Conservation (phyloP, 2,113 vertebrate genomes). For the Hippocampus zosterae region DNA sequence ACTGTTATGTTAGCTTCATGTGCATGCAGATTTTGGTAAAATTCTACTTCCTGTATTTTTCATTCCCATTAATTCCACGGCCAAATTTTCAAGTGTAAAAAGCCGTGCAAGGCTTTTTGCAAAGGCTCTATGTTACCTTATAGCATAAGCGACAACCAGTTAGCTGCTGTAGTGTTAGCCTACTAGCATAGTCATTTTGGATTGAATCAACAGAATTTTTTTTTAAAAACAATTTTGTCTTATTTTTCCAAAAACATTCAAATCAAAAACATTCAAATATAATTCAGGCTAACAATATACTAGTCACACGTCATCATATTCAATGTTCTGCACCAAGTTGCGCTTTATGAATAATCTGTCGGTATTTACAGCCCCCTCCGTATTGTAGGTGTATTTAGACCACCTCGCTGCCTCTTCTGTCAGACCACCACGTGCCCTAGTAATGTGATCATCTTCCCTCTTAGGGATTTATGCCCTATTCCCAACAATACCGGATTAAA, state of each 20-base stretch:
- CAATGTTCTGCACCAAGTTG: neutral
- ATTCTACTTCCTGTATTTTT: too few species aligned
- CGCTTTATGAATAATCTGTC: neutral
- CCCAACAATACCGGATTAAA: constrained; percentile 43
- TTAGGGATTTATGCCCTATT: constrained; percentile 47
- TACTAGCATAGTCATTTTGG: neutral
- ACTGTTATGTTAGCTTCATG: too few species aligned
- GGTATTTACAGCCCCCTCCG: neutral
- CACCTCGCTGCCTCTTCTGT: constrained; percentile 5
- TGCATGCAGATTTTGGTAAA: too few species aligned
- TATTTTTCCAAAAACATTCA: neutral
- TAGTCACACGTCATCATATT: neutral
- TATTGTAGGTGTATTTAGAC: neutral
- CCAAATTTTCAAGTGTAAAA: too few species aligned
- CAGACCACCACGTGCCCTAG: constrained; percentile 1
- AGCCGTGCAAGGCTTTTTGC: too few species aligned
- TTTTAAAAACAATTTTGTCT: neutral
- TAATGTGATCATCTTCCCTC: constrained; percentile 60
- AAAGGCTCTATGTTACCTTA: too few species aligned
- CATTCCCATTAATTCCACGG: too few species aligned
- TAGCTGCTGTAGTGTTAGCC: too few species aligned
- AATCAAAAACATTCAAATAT: neutral
- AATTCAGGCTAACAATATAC: too few species aligned
- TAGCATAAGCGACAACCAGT: too few species aligned
- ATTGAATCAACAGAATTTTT: neutral